Conservation (phyloP, 2,113 vertebrate genomes). For the Salvelinus sp. region DNA sequence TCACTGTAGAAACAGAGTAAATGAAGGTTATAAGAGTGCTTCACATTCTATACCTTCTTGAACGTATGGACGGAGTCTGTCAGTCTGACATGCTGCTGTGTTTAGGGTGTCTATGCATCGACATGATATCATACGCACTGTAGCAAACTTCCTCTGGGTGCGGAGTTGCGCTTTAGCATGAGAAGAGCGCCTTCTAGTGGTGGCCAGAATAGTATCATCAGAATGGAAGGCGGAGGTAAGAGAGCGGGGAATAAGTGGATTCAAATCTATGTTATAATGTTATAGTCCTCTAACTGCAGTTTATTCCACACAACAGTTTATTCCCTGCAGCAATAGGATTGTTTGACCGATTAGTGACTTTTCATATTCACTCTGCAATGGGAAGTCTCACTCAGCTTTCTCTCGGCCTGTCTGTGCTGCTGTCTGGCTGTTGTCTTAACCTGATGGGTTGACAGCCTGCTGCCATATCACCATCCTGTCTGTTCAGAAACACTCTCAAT, state of each 20-base stretch:
- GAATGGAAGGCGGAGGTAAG: slow-evolving; percentile 2
- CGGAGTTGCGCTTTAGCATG: slow-evolving; percentile 55
- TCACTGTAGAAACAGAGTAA: background rate
- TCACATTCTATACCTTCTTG: slow-evolving; percentile 42
- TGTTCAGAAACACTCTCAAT: slow-evolving; percentile 61
- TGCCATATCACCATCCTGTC: slow-evolving; percentile 41
- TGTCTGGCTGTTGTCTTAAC: slow-evolving; percentile 28
- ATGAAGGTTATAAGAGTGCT: slow-evolving; percentile 4
- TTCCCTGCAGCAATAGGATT: slow-evolving; percentile 56
- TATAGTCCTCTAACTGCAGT: slow-evolving; percentile 63
- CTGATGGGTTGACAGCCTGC: slow-evolving; percentile 39
- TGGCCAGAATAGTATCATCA: slow-evolving; percentile 8
- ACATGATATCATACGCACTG: slow-evolving; percentile 34
- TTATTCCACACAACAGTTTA: slow-evolving; percentile 42
- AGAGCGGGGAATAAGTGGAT: slow-evolving; percentile 9
- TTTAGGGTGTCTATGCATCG: slow-evolving; percentile 32
- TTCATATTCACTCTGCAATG: slow-evolving; percentile 22
- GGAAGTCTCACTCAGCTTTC: slow-evolving; percentile 16
- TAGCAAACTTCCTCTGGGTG: too few relatives aligned
- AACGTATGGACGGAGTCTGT: slow-evolving; percentile 44
- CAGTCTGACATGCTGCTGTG: slow-evolving; percentile 38
- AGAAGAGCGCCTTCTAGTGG: slow-evolving; percentile 80
- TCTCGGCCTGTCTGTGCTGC: background rate
- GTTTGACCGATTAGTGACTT: slow-evolving; percentile 53
- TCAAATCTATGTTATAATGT: slow-evolving; percentile 42